These are phyloP conservation scores for Athetis lepigone DNA, from an alignment of 2,888 invertebrate genomes.

Conservation along the genomic window DNA sequence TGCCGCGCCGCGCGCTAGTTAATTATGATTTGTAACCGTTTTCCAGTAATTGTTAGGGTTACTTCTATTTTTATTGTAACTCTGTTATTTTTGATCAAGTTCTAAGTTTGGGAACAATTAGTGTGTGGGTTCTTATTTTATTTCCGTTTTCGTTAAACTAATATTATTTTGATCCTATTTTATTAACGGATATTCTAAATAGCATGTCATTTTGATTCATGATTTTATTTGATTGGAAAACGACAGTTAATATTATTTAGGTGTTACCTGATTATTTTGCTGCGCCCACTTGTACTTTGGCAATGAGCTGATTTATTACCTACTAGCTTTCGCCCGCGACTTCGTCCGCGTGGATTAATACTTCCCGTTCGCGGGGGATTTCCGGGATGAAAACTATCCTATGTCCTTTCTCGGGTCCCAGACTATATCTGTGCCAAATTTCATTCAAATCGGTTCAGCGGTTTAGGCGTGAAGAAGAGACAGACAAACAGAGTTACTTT, in stretches of 20 bases:
- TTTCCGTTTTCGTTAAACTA: constrained; percentile 12
- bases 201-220: no score
- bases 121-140: constrained; percentile 19
- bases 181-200: background rate
- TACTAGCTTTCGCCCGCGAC: no score
- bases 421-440: no score
- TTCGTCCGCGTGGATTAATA: no score
- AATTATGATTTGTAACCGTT: constrained; percentile 70
- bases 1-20: constrained; percentile 61
- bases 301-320: constrained; percentile 2
- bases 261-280: constrained; percentile 3
- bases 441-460: no score
- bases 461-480: no score
- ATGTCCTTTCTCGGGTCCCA: no score
- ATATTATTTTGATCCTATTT: background rate
- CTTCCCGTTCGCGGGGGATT: no score
- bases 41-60: constrained; percentile 67
- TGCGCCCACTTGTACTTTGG: background rate
- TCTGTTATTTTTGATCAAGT: constrained; percentile 47
- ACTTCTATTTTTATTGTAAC: constrained; percentile 65
- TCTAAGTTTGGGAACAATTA: constrained; percentile 48
- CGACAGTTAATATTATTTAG: background rate
- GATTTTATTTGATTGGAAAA: background rate
- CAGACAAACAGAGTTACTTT: no score
- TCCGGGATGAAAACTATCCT: no score